These are phyloP conservation scores for Belgica antarctica DNA, from an alignment of 2,888 invertebrate genomes.

Conservation along the genomic window DNA sequence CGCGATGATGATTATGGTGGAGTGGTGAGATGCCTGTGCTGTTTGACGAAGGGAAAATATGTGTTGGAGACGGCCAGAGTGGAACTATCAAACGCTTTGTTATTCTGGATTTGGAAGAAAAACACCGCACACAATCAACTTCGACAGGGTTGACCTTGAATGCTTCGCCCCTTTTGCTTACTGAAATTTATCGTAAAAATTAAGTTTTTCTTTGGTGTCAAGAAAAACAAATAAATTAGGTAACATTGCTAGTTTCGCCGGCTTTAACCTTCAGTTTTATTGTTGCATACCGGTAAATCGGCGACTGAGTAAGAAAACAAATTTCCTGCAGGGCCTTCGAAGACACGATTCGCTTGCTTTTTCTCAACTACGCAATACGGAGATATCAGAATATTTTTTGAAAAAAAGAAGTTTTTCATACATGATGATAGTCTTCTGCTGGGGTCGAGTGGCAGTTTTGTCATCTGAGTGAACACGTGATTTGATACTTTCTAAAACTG, in stretches of 20 bases:
- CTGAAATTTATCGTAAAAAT: no score
- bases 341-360: no score
- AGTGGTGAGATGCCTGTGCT: not conserved
- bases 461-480: no score
- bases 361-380: not conserved
- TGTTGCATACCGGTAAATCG: no score
- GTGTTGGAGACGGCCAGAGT: conserved; percentile 9
- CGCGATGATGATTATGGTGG: conserved; percentile 12
- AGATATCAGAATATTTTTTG: not conserved
- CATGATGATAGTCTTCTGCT: no score
- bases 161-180: not conserved
- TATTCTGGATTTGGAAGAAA: not conserved
- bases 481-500: no score
- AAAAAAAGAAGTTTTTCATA: no score
- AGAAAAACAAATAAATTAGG: not conserved
- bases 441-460: no score
- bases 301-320: not conserved
- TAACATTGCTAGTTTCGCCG: not conserved
- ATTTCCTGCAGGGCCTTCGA: not conserved
- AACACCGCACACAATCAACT: not conserved
- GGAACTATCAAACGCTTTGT: not conserved
- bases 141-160: conserved; percentile 26
- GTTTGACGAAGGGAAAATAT: conserved; percentile 5
- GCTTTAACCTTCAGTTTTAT: not conserved
- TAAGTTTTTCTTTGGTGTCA: not conserved